Base-by-base conservation (phyloP, 2,797 vertebrate species). In the Neostethus bicornis region DNA sequence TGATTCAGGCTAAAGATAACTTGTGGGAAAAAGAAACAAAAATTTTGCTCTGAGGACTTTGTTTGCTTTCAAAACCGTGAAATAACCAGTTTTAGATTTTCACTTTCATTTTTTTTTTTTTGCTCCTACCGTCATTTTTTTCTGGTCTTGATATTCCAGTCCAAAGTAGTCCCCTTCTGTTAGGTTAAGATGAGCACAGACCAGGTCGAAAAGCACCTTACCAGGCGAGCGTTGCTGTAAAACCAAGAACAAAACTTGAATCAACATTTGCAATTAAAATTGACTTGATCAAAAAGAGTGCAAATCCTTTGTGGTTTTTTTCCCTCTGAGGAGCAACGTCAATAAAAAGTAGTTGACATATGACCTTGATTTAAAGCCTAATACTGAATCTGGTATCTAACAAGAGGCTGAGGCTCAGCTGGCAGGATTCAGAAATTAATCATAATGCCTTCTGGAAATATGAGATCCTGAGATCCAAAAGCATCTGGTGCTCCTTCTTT, bases 141-240 rank as follows among this genome's bases (percentile, higher is more conserved):
- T 93, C 61, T 95, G 93, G 85, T 97, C 94, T 50, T 91, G 92
- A 89, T 95, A 97, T 85, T 97, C 95, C 44, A 97, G 91, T 61
- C 95, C 95, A 66, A 97, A 97, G 54, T 97, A 97, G 82, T 97
- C 96, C 0, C 95, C 94, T 86, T 97, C 96, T 14, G 91, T 87
- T 39, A 97, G 92, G 77, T 96, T 97, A 66, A 97, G 89, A 75
- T 96, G 94, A 50, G 72, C 91, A 64, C 94, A 96, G 12, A 95
- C 92, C 1, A 93, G 91, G 58, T 96, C 94, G 48, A 97, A 91
- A 57, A 97, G 80, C 67, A 90, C 90, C 67, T 96, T 97, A 29
- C 95, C 96, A 0, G 92, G 90, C 23, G 93, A 94, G 53, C 94
- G 92, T 92, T 94, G 93, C 96, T 97, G 85, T 1, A 24, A 62